Base-by-base conservation (phyloP, 2,113 vertebrate genomes). In the Platichthys flesus region DNA sequence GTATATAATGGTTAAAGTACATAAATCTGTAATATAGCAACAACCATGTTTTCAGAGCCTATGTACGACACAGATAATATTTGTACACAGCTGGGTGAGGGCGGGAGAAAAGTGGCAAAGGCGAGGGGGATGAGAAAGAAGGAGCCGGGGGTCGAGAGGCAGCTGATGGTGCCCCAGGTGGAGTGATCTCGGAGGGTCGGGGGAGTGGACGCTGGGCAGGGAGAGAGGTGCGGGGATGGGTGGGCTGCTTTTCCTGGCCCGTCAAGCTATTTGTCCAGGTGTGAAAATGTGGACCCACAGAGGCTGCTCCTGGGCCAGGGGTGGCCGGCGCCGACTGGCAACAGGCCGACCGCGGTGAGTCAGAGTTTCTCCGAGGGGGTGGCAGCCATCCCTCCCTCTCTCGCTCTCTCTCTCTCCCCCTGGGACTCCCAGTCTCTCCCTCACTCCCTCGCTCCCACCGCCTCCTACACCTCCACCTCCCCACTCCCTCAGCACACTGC, bases 261-360 rank as follows among this genome's bases (percentile, higher is more conserved):
- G 67, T 75, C 63, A 28, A 21, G 68, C 65, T 94, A 85, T 94
- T 94, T 94, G 91, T 90, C 91, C 92, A 94, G 92, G 90, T 94
- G 94, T 93, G 89, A 92, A 89, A 88, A 87, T 89, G 90, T 90
- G 88, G 91, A 91, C 89, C 85, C 85, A 87, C 86, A 86, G 78
- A 78, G 86, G 85, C 86, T 20, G 84, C 81, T 80, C 82, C 80
- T 73, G 76, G 81, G 80, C 84, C 61, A 71, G 74, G 73, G 78
- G 86, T 63, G 82, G 83, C 83, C 76, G 21, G 71, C 71, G 28
- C 85, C 82, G 85, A 85, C 87, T 93, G 90, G 88, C 86, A 85
- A 76, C 56, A 78, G 20, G 83, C 85, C 75, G 68, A 81, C 75
- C 18, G 77, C 78, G 81, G 37, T 91, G 92, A 93, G 91, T 93